Evolutionary conservation across 2,888 invertebrate genomes (phyloP).

Genomic region (Pristionchus mayeri): DNA sequence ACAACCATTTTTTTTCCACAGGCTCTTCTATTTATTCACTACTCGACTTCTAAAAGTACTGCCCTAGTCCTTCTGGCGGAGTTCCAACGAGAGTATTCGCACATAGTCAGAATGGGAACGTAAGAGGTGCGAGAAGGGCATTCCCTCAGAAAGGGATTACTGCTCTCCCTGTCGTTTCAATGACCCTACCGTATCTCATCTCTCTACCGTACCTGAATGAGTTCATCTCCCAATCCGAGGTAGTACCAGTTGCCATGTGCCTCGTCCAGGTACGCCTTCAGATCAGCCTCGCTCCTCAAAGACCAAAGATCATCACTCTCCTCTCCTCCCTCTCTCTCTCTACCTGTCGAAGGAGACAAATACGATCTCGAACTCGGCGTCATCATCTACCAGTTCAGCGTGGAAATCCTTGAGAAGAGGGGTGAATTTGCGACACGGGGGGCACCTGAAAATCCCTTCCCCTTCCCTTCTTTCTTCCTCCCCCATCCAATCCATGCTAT

Average conservation of each 20-base stretch:
- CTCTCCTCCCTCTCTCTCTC: background rate
- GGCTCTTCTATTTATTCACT: background rate
- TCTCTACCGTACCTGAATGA: conserved; percentile 45
- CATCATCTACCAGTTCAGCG: conserved; percentile 74
- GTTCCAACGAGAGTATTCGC: background rate
- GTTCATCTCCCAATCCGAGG: conserved; percentile 59
- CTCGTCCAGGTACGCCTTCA: conserved; percentile 77
- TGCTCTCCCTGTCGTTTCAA: too few relatives aligned
- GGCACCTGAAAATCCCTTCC: too few relatives aligned
- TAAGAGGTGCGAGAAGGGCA: background rate
- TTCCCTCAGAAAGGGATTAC: background rate
- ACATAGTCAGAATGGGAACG: too few relatives aligned
- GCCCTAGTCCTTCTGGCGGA: background rate
- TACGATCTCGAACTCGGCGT: conserved; percentile 78
- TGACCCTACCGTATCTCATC: background rate
- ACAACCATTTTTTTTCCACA: background rate
- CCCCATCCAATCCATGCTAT: too few relatives aligned
- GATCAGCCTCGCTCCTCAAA: conserved; percentile 70
- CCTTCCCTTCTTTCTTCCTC: too few relatives aligned
- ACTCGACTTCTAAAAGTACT: background rate
- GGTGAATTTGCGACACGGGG: conserved; percentile 79
- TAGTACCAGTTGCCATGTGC: conserved; percentile 79
- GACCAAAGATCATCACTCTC: background rate
- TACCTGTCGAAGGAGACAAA: conserved; percentile 79
- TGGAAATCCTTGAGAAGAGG: conserved; percentile 78